phyloP scores from a whole-genome alignment of 2,797 vertebrate species.

The Iguana delicatissima region DNA sequence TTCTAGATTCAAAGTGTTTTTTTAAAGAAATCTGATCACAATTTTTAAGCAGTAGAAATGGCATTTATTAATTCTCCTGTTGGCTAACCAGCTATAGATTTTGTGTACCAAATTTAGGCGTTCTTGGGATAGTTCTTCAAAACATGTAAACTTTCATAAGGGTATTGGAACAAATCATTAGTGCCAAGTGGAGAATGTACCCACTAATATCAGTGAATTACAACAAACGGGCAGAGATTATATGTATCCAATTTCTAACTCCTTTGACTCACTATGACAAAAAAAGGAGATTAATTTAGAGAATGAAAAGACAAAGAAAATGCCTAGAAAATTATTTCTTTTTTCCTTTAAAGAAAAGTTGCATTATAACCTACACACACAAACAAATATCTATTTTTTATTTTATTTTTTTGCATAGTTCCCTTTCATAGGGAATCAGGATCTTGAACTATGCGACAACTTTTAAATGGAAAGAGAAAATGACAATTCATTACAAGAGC shows the following conservation, averaged over 20 bases:
- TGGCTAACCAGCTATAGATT: conserved; percentile 12
- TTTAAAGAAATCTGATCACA: not conserved
- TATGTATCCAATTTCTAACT: not conserved
- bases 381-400: conserved; percentile 32
- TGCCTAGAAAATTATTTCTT: not conserved
- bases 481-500: conserved; percentile 60
- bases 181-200: not conserved
- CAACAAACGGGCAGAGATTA: not conserved
- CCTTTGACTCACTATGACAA: conserved; percentile 41
- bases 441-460: conserved; percentile 69
- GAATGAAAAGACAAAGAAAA: not conserved
- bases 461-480: conserved; percentile 69
- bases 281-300: not conserved
- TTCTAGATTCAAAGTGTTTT: conserved; percentile 23
- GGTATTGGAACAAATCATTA: conserved; percentile 20
- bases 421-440: conserved; percentile 70
- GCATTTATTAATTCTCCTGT: not conserved
- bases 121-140: not conserved
- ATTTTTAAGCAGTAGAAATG: conserved; percentile 5
- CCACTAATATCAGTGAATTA: not conserved
- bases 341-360: not conserved
- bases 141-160: conserved; percentile 32
- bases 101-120: not conserved
- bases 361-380: not conserved
- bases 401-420: conserved; percentile 64